Evolutionary conservation across 1,140 invertebrate species (phyloP), one percentile per base, ranked within the genome.

Genomic region (Ooceraea biroi): DNA sequence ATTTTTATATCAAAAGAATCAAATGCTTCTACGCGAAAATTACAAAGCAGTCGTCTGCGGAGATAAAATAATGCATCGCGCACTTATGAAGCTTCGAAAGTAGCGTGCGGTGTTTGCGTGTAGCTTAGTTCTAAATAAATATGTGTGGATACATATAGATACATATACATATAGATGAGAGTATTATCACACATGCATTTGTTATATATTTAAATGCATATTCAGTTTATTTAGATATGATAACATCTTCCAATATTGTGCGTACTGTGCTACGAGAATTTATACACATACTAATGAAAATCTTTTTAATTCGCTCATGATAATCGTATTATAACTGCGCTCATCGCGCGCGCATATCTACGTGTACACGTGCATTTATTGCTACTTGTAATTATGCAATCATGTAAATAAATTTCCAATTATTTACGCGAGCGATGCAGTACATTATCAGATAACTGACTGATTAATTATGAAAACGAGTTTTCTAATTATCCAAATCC

Each of bases 221-320:
- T 36, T 2, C 36, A 36, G 2, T 36, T 2, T 36, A 36, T 36
- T 3, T 7, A 36, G 7, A 36, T 36, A 36, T 36, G 7, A 14
- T 4, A 0, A 7, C 12, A 14, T 30, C 27, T 57, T n/a, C 55
- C 52, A 8, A 61, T 61, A 27, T 60, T 46, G 46, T 14, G 48
- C 7, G 22, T 7, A 50, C 8, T 17, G 30, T n/a, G 22, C 27
- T 12, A 61, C 11, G 22, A 7, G 17, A 60, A 14, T 36, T 36
- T 46, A 50, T 4, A 65, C 17, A 50, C 65, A 48, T 63, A 50
- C 12, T 65, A 76, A 65, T 76, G 25, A 8, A 76, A 27, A 1
- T 66, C 27, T 77, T 76, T 27, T 77, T 66, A 77, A 77, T 77
- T 58, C 65, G 50, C 73, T 77, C 65, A 66, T 8, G 65, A 77